Evolutionary conservation across 2,113 vertebrate species (phyloP).

Genomic region (Syrmaticus mikado): DNA sequence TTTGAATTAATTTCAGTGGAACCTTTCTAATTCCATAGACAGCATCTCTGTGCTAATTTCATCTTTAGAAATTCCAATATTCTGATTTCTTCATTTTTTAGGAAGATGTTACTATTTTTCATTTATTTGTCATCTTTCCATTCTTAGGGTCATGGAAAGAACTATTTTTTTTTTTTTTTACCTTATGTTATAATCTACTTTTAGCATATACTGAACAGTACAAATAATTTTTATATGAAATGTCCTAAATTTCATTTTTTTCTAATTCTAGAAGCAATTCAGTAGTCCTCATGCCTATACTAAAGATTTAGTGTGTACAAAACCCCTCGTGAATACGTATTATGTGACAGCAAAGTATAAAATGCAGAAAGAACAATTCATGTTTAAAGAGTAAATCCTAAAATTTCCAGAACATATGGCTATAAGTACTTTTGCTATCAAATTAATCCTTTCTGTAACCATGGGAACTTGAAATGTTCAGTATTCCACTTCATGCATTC

Average conservation of each 20-base stretch:
- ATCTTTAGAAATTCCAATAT: background rate
- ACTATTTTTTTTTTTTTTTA: background rate
- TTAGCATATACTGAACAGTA: background rate
- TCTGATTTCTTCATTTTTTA: background rate
- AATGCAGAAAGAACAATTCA: background rate
- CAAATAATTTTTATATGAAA: background rate
- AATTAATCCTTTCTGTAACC: background rate
- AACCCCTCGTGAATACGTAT: fast-evolving
- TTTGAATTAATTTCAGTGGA: background rate
- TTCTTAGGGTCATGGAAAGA: background rate
- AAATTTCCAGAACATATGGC: background rate
- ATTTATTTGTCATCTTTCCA: background rate
- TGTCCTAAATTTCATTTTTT: background rate
- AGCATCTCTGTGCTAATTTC: background rate
- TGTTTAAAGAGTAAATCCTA: background rate
- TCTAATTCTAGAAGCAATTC: background rate
- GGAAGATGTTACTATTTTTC: fast-evolving
- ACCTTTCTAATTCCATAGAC: background rate
- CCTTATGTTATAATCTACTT: background rate
- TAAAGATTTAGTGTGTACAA: background rate
- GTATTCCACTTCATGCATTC: background rate
- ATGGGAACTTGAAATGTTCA: background rate
- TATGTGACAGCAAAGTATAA: background rate
- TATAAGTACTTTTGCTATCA: background rate
- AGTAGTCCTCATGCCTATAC: background rate